A percentile compares a stretch with the other conserved stretches of the same genome.
These are phyloP conservation scores for Eumaeus atala DNA, from an alignment of 1,140 invertebrate species.

Conservation along the genomic window DNA sequence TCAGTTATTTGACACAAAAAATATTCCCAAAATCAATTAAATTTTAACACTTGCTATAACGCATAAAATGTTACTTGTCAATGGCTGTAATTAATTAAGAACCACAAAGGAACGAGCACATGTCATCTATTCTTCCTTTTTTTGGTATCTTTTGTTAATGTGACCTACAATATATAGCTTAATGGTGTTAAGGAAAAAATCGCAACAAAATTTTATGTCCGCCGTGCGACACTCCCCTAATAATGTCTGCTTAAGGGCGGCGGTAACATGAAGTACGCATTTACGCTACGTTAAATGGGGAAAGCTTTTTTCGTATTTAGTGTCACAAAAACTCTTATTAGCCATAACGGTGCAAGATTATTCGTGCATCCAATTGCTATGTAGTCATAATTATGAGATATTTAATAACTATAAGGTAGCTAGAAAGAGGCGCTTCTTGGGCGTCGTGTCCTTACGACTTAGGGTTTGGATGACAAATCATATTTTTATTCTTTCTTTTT, in stretches of 20 bases:
- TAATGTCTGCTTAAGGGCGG: slow-evolving; percentile 71
- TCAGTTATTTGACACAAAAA: too few species aligned
- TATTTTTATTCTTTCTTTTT: too few species aligned
- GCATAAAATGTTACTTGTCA: too few species aligned
- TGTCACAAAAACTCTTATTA: slow-evolving; percentile 73
- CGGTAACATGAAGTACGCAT: slow-evolving; percentile 69
- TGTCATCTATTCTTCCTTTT: neutral
- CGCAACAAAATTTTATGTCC: slow-evolving; percentile 69
- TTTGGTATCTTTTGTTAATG: slow-evolving; percentile 35
- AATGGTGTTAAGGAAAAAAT: slow-evolving; percentile 64
- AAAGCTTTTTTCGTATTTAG: slow-evolving; percentile 74
- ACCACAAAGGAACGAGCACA: neutral
- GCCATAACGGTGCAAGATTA: slow-evolving; percentile 56
- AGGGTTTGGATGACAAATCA: too few species aligned
- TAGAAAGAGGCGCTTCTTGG: too few species aligned
- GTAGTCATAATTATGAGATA: slow-evolving; percentile 8
- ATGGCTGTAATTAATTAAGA: neutral
- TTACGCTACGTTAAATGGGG: slow-evolving; percentile 71
- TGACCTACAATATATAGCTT: slow-evolving; percentile 55
- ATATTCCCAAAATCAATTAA: too few species aligned
- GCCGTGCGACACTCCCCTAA: slow-evolving; percentile 58
- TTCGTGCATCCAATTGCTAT: slow-evolving; percentile 9
- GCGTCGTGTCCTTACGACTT: too few species aligned
- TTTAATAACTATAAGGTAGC: too few species aligned
- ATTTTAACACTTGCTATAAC: too few species aligned